Conservation (phyloP, 1,140 invertebrate genomes). For the Anagrus nilaparvatae region DNA sequence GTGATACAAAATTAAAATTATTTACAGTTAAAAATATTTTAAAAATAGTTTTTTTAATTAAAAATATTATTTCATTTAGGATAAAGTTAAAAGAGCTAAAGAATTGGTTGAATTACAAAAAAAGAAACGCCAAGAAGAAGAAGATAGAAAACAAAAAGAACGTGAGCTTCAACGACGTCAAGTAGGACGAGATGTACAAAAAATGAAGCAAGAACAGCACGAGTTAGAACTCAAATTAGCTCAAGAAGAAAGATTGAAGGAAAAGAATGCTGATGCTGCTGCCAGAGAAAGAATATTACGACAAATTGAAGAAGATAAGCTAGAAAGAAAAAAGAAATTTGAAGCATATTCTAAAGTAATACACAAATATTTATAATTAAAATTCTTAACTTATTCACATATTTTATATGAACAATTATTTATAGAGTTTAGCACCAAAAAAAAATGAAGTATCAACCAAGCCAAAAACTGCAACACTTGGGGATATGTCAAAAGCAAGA, state of each 20-base stretch:
- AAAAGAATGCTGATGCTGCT: slow-evolving; percentile 56
- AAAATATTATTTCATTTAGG: slow-evolving; percentile 19
- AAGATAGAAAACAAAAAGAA: slow-evolving; percentile 49
- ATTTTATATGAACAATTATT: neutral
- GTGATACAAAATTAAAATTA: slow-evolving; percentile 12
- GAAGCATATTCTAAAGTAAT: slow-evolving; percentile 25
- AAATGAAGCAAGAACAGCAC: slow-evolving; percentile 57
- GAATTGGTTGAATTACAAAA: slow-evolving; percentile 48
- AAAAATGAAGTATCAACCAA: slow-evolving; percentile 12
- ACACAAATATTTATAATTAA: neutral
- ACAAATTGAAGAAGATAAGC: slow-evolving; percentile 67
- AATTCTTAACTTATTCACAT: neutral
- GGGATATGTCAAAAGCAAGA: slow-evolving; percentile 41
- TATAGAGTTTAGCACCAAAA: slow-evolving; percentile 13
- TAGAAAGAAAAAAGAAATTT: slow-evolving; percentile 42
- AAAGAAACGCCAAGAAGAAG: slow-evolving; percentile 52
- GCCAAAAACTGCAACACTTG: slow-evolving; percentile 18
- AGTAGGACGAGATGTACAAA: slow-evolving; percentile 58
- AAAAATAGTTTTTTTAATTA: neutral
- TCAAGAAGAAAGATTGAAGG: slow-evolving; percentile 56
- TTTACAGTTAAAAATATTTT: neutral
- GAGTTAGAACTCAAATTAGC: slow-evolving; percentile 64
- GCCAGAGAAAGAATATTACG: slow-evolving; percentile 58
- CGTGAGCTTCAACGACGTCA: slow-evolving; percentile 62
- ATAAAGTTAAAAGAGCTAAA: slow-evolving; percentile 38